Percentiles rank a stretch among this genome's conserved stretches.
phyloP scores from a whole-genome alignment of 2,113 vertebrate genomes.

The Eupsittula cactorum region DNA sequence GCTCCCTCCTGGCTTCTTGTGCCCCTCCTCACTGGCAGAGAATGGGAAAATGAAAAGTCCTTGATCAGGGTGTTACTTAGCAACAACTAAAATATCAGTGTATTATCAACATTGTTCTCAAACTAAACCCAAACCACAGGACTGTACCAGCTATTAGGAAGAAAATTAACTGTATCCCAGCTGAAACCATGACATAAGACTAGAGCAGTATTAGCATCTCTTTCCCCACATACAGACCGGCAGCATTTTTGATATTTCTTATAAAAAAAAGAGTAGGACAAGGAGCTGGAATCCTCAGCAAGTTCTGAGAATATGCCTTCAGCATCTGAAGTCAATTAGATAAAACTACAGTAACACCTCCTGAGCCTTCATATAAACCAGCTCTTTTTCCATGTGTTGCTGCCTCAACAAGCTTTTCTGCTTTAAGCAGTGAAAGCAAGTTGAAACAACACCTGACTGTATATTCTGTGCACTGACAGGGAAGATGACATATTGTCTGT shows the following conservation, averaged over 20 bases:
- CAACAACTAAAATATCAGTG: background rate
- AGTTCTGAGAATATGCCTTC: background rate
- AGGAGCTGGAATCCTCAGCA: background rate
- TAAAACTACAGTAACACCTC: background rate
- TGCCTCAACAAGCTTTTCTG: background rate
- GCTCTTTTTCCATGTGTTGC: background rate
- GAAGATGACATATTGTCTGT: background rate
- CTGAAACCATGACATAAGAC: background rate
- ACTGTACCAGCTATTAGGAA: background rate
- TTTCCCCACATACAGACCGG: background rate
- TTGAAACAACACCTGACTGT: background rate
- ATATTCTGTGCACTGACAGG: background rate
- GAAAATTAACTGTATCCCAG: background rate
- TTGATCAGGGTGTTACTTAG: background rate
- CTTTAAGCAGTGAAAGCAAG: background rate
- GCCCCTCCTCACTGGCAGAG: background rate
- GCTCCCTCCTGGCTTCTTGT: background rate
- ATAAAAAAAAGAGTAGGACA: background rate
- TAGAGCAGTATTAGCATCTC: background rate
- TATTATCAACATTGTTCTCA: background rate
- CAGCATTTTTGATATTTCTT: background rate
- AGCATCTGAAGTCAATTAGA: background rate
- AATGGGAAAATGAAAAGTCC: background rate
- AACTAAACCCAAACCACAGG: background rate
- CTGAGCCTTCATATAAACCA: background rate